phyloP scores from a whole-genome alignment of 2,113 vertebrate genomes.

The Pogonocichla stellata region DNA sequence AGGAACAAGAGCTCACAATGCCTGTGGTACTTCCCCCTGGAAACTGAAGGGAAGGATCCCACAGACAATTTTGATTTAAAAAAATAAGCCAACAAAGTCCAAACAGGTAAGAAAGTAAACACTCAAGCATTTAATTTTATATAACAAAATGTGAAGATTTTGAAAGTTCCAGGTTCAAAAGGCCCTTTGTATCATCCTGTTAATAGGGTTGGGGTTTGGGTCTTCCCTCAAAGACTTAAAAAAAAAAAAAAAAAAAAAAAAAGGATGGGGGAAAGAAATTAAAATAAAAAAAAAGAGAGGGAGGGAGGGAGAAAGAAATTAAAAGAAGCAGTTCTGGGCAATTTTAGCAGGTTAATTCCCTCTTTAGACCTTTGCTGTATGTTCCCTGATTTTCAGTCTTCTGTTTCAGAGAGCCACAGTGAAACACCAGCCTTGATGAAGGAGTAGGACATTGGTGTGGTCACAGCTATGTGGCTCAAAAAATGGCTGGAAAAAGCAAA shows the following conservation, averaged over 20 bases:
- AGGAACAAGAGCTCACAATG: not conserved
- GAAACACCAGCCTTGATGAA: not conserved
- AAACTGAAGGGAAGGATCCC: not conserved
- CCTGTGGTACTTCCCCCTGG: not conserved
- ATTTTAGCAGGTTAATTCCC: not conserved
- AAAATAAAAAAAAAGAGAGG: too few relatives aligned
- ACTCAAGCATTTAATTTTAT: not conserved
- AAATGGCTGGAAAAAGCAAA: not conserved
- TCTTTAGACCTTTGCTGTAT: not conserved
- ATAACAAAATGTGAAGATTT: not conserved
- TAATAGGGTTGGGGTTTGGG: not conserved
- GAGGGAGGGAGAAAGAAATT: not conserved
- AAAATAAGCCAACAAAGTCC: not conserved
- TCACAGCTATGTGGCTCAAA: not conserved
- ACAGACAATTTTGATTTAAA: not conserved
- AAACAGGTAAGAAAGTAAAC: not conserved
- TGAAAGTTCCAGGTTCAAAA: not conserved
- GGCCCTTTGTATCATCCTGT: accelerated
- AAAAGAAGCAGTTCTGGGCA: not conserved
- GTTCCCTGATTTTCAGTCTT: not conserved
- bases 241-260: accelerated
- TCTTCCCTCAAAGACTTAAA: not conserved
- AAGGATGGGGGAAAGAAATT: too few relatives aligned
- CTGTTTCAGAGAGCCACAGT: not conserved
- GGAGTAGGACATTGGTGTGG: not conserved